Evolutionary conservation across 1,140 invertebrate genomes (phyloP).

Genomic region (Bombus terrestris): DNA sequence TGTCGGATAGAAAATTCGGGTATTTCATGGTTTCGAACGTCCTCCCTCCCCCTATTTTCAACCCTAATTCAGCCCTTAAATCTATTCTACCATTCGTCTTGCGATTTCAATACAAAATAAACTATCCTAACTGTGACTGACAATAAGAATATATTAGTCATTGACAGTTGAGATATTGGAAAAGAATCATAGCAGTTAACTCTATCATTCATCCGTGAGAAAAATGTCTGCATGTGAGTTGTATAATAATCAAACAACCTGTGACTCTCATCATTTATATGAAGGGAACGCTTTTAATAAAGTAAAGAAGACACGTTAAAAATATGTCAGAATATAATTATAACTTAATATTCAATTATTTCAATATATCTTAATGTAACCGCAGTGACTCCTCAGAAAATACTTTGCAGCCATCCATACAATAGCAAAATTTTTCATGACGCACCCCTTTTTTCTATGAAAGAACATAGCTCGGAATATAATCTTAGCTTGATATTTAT

Average conservation of each 20-base stretch:
- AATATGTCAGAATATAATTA: too few relatives aligned
- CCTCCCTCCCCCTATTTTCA: neutral
- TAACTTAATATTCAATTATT: too few relatives aligned
- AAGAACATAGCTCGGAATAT: neutral
- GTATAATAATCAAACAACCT: too few relatives aligned
- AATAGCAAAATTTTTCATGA: too few relatives aligned
- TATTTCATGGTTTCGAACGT: slow-evolving; percentile 57
- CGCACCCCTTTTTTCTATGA: too few relatives aligned
- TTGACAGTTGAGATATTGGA: neutral
- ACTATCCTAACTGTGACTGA: neutral
- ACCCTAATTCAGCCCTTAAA: neutral
- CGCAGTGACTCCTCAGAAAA: too few relatives aligned
- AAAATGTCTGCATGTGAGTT: too few relatives aligned
- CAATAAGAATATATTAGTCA: neutral
- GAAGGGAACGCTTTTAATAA: too few relatives aligned
- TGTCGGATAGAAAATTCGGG: slow-evolving; percentile 51
- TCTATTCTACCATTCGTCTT: neutral
- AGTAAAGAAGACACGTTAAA: too few relatives aligned
- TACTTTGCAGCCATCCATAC: too few relatives aligned
- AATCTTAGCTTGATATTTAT: neutral
- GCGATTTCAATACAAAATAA: neutral
- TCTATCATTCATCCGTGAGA: neutral
- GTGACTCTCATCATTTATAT: too few relatives aligned
- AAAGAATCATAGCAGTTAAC: neutral
- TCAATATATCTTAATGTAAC: too few relatives aligned